Conservation (phyloP, 2,113 vertebrate species). For the Terrapene triunguis region DNA sequence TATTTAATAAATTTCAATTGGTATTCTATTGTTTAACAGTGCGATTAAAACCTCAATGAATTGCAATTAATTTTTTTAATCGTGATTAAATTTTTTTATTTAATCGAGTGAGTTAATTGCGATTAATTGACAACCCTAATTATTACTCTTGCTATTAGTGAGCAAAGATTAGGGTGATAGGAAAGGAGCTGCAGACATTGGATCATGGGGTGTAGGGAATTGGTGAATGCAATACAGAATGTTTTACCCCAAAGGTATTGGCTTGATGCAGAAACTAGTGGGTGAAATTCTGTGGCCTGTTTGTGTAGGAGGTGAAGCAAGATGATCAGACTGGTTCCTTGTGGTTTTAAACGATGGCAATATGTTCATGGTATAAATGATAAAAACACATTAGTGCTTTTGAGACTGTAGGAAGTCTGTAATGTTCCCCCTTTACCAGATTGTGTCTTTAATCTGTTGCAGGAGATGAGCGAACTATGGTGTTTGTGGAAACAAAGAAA, state of each 20-base stretch:
- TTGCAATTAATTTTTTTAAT: too few relatives aligned
- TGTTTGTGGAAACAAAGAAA: constrained; percentile 95
- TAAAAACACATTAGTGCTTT: neutral
- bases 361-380: neutral
- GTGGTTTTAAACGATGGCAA: neutral
- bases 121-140: too few relatives aligned
- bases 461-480: constrained; percentile 91
- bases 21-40: too few relatives aligned
- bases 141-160: neutral
- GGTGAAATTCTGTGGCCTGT: neutral
- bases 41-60: too few relatives aligned
- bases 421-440: neutral
- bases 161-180: neutral
- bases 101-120: too few relatives aligned
- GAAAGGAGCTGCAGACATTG: neutral
- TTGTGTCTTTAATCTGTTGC: neutral
- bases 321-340: neutral
- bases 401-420: neutral
- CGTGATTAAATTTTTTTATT: too few relatives aligned
- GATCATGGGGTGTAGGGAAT: neutral
- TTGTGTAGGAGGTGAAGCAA: neutral
- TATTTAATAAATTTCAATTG: too few relatives aligned
- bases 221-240: neutral
- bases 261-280: neutral
- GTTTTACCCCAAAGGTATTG: neutral